These are phyloP conservation scores for Dipus sagitta DNA, from an alignment of 2,797 vertebrate genomes.

Conservation along the genomic window DNA sequence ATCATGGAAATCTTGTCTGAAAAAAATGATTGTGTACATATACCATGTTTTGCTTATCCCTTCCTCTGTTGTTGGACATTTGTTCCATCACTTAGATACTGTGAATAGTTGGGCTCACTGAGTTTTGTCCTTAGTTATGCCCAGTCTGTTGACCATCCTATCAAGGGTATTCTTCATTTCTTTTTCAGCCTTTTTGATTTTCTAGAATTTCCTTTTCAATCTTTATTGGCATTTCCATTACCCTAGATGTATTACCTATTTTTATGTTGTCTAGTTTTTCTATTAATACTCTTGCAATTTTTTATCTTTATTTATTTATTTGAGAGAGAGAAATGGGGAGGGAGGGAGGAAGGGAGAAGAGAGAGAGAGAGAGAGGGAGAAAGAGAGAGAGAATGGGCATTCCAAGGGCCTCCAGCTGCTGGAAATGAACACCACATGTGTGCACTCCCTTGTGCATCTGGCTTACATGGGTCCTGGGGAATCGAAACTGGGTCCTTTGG, in stretches of 20 bases:
- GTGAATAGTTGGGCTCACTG: neutral
- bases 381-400: no score
- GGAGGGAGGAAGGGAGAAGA: no score
- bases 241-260: neutral
- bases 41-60: neutral
- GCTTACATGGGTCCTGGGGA: no score
- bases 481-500: no score
- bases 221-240: neutral
- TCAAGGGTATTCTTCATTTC: conserved; percentile 26
- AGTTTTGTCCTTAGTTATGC: neutral
- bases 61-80: neutral
- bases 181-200: neutral
- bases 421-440: no score
- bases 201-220: neutral
- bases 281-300: neutral
- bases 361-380: no score
- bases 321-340: no score
- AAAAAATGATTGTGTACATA: neutral
- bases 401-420: no score
- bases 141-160: neutral
- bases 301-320: no score
- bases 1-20: no score
- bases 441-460: no score
- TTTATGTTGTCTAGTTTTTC: neutral
- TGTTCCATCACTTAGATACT: neutral